These are phyloP conservation scores for Ictidomys tridecemlineatus DNA, from an alignment of 2,113 vertebrate species.

Conservation along the genomic window DNA sequence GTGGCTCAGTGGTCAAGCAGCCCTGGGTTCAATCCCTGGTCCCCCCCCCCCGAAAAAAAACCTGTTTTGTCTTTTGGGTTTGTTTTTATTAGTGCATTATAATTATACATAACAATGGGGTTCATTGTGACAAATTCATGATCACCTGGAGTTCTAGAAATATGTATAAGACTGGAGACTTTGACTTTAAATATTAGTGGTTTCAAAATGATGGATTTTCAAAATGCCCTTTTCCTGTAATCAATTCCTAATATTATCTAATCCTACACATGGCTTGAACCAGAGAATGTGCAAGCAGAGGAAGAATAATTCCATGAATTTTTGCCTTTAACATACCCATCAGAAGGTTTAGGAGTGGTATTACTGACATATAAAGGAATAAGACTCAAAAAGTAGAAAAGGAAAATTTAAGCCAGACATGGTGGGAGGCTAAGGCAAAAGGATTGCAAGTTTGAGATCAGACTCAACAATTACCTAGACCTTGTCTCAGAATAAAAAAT, in stretches of 20 bases:
- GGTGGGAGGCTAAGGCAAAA: too few species aligned
- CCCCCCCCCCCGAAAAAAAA: too few species aligned
- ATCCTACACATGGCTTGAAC: neutral
- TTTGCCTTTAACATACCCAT: neutral
- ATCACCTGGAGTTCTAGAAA: neutral
- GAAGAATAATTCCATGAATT: conserved; percentile 25
- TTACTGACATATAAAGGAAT: neutral
- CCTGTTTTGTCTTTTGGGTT: too few species aligned
- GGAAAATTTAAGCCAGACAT: neutral
- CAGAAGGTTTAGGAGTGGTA: neutral
- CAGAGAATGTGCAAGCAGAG: neutral
- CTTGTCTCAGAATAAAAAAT: too few species aligned
- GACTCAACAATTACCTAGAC: too few species aligned
- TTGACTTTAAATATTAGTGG: neutral
- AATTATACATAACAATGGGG: too few species aligned
- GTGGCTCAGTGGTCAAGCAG: too few species aligned
- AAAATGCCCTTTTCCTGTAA: neutral
- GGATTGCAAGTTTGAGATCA: too few species aligned
- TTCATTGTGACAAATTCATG: too few species aligned
- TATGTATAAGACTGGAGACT: neutral
- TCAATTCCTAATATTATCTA: neutral
- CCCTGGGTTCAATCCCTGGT: too few species aligned
- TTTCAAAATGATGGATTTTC: conserved; percentile 38
- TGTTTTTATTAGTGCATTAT: too few species aligned
- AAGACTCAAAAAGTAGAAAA: neutral